A percentile compares a stretch with the other conserved stretches of the same genome.
phyloP scores from a whole-genome alignment of 2,888 invertebrate genomes.

The Protula sp. region DNA sequence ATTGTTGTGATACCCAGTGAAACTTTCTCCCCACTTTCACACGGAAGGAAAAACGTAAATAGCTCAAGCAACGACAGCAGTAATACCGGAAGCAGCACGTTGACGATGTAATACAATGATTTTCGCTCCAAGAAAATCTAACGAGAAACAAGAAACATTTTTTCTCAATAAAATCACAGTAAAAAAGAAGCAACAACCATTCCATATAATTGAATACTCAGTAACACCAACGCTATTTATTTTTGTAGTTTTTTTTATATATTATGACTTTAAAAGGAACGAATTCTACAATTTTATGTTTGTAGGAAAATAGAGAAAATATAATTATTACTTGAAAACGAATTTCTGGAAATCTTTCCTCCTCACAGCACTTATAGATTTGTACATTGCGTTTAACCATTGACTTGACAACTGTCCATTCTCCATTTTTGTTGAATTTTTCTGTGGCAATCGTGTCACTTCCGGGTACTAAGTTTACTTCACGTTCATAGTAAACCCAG shows the following conservation, averaged over 20 bases:
- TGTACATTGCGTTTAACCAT: neutral
- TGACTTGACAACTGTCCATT: neutral
- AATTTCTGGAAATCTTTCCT: neutral
- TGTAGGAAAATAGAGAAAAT: too few relatives aligned
- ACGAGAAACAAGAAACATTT: too few relatives aligned
- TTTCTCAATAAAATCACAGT: too few relatives aligned
- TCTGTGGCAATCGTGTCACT: neutral
- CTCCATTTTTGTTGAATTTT: neutral
- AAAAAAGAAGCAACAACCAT: too few relatives aligned
- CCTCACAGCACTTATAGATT: neutral
- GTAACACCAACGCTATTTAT: too few relatives aligned
- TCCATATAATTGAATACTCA: too few relatives aligned
- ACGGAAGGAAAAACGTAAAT: neutral
- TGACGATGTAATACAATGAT: neutral
- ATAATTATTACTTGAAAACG: too few relatives aligned
- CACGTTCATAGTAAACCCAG: neutral
- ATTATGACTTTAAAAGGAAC: too few relatives aligned
- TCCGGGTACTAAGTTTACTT: neutral
- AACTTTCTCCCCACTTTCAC: neutral
- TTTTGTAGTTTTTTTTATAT: too few relatives aligned
- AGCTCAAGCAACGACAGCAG: neutral
- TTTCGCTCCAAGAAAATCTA: neutral
- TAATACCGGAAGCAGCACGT: neutral
- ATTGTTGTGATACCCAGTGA: neutral
- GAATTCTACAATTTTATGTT: too few relatives aligned